Base-by-base conservation (phyloP, 2,113 vertebrate species). In the Phainopepla nitens region DNA sequence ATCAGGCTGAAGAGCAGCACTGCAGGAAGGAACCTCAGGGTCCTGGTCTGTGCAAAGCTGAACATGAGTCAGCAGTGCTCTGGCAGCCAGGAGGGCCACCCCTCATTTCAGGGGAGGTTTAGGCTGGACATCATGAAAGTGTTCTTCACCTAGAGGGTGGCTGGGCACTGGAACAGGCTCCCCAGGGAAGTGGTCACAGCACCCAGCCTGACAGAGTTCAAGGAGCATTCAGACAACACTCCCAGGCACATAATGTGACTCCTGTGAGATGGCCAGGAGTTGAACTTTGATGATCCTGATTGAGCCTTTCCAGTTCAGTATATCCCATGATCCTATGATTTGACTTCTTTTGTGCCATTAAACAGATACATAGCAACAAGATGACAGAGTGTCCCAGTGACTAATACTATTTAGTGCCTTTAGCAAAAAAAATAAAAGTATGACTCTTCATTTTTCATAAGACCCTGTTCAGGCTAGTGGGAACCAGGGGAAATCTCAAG, bases 31-130 rank as follows among this genome's bases (percentile, higher is more conserved):
- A 25, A 23, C 12, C 3, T 42, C 11, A 4, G 35, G 6, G 22
- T 44, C 10, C 35, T 80, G 36, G 3, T 50, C 2, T 0, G 0
- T 28, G 36, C 15, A 0, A 50, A 36, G 27, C 2, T 44, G 36
- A 44, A 33, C 19, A 1, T 2, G 22, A 18, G 12, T 3, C 36
- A 65, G 50, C 76, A 50, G 68, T 44, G 36, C 58, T 42, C 36
- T 57, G 76, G 58, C 57, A 72, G 51, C 22, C 68, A 89, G 36
- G 31, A 65, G 31, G 44, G 22, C 2, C 44, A 42, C 0, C 7
- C 0, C 0, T 35, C 35, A 39, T 39, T 35, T 25, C 41, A 31
- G 31, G 19, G 16, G 4, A 29, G 24, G 13, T 53, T 82, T 66
- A 62, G 20, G 15, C 2, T 45, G 10, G 20, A 13, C 39, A 53